Base-by-base conservation (phyloP, 2,797 vertebrate species). In the Pantherophis alleghaniensis region DNA sequence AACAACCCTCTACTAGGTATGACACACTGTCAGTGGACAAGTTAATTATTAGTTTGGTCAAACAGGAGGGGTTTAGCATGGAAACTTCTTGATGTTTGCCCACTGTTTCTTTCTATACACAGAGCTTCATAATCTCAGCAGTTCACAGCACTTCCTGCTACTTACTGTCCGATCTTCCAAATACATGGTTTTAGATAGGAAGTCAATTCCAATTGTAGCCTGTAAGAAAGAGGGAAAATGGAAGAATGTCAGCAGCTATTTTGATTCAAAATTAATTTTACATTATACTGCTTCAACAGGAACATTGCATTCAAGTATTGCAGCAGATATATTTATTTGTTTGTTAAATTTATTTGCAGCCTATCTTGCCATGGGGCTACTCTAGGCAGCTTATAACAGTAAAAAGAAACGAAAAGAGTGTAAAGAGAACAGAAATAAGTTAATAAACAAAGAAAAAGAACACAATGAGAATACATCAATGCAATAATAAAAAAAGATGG, bases 151-250 rank as follows among this genome's bases (percentile, higher is more conserved):
- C 63, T 87, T 59, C 9, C 56, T 57, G 88, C 53, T 16, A 93
- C 98, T 98, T 97, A 99, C 98, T 97, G 98, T 99, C 96, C 98
- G 98, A 96, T 99, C 98, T 95, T 99, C 98, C 97, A 99, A 96
- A 97, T 99, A 99, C 98, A 99, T 99, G 95, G 98, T 99, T 98
- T 99, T 99, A 89, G 98, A 99, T 97, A 99, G 97, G 97, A 99
- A 99, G 98, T 99, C 98, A 83, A 99, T 99, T 96, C 98, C 98
- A 95, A 99, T 99, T 95, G 98, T 99, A 88, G 98, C 98, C 98
- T 99, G 93, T 96, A 93, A 92, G 92, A 94, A 94, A 96, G 93
- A 94, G 92, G 97, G 32, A 95, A 55, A 94, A 90, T 53, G 5
- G 37, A 59, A 55, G 32, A 91, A 5, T 16, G 53, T 69, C 51